phyloP scores from a whole-genome alignment of 1,140 invertebrate genomes.

The Wiebesia pumilae region DNA sequence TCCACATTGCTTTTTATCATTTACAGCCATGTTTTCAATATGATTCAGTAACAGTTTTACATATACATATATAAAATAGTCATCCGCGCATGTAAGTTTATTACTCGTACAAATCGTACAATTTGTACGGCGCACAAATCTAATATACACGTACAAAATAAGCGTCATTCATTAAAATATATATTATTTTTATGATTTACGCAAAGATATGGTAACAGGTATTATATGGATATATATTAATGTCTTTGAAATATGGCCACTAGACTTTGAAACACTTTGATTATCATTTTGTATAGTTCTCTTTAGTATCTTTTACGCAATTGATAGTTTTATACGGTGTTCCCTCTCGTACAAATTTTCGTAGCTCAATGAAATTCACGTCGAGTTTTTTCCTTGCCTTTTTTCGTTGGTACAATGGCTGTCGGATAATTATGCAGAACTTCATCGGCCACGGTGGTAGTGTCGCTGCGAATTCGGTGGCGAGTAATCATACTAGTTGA shows the following conservation, averaged over 20 bases:
- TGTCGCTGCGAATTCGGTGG: conserved; percentile 53
- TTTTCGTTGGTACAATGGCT: background rate
- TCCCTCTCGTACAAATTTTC: background rate
- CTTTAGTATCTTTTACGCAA: conserved; percentile 1
- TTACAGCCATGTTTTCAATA: conserved; percentile 35
- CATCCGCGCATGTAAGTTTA: background rate
- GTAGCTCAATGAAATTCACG: background rate
- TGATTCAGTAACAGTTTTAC: conserved; percentile 25
- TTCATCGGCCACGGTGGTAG: conserved; percentile 43
- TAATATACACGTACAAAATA: conserved; percentile 11
- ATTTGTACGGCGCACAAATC: background rate
- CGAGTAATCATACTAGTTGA: conserved; percentile 64
- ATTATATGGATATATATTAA: conserved; percentile 12
- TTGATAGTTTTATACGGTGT: background rate
- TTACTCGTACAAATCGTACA: background rate
- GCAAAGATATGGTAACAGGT: conserved; percentile 22
- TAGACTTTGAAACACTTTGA: conserved; percentile 31
- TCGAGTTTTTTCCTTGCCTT: background rate
- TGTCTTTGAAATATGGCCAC: conserved; percentile 47
- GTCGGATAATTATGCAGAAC: background rate
- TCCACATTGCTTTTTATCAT: conserved; percentile 12
- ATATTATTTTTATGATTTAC: background rate
- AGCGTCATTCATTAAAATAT: background rate
- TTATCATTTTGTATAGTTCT: conserved; percentile 19
- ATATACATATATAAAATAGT: conserved; percentile 28